Evolutionary conservation across 2,797 vertebrate genomes (phyloP).

Genomic region (Podarcis siculus): DNA sequence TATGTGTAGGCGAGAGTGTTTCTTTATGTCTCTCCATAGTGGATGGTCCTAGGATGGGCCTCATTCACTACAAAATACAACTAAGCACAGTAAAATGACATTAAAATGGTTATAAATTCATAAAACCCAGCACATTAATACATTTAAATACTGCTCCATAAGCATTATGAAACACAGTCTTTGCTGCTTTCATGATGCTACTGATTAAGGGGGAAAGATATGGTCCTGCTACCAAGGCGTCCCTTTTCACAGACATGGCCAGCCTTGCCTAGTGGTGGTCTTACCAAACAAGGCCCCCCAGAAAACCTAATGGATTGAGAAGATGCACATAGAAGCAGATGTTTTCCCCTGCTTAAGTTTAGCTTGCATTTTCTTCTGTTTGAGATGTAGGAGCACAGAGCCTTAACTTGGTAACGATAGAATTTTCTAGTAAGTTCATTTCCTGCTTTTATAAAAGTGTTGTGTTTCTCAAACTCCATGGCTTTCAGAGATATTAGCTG

Average conservation of each 20-base stretch:
- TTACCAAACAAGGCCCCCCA: background rate
- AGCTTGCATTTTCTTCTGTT: too few species aligned
- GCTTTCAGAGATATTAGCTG: background rate
- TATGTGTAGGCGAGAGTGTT: background rate
- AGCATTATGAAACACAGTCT: background rate
- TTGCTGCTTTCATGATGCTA: background rate
- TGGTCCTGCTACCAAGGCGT: background rate
- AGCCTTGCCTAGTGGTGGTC: background rate
- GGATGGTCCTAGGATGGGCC: background rate
- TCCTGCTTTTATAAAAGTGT: background rate
- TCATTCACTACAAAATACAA: background rate
- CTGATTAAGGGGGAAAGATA: background rate
- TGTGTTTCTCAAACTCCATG: background rate
- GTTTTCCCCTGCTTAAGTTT: background rate
- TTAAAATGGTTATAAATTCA: background rate
- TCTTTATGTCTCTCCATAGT: background rate
- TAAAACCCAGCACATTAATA: background rate
- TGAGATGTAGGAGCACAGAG: background rate
- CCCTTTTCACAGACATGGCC: background rate
- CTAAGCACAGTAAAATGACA: background rate
- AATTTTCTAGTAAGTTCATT: background rate
- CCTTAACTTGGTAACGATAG: background rate
- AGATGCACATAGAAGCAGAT: background rate
- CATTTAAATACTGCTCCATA: background rate
- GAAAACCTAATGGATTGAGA: background rate